phyloP scores from a whole-genome alignment of 2,113 vertebrate genomes.

The Ondatra zibethicus region DNA sequence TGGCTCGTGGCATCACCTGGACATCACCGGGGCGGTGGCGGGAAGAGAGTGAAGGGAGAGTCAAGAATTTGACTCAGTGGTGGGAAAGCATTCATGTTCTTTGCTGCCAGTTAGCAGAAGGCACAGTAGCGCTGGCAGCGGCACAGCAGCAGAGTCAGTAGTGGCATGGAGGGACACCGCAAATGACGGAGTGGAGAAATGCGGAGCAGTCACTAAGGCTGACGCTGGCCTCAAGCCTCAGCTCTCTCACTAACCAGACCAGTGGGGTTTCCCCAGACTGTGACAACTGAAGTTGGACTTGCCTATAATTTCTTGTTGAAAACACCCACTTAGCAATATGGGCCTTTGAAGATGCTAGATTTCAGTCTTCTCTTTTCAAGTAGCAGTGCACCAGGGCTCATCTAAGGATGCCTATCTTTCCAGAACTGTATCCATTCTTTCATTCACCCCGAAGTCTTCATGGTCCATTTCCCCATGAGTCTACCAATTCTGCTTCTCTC shows the following conservation, averaged over 20 bases:
- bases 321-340: neutral
- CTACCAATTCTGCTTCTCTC: neutral
- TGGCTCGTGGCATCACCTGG: neutral
- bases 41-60: neutral
- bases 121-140: too few species aligned
- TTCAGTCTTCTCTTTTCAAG: neutral
- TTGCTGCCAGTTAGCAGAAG: neutral
- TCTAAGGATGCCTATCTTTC: neutral
- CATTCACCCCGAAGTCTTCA: neutral
- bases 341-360: neutral
- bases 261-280: neutral
- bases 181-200: neutral
- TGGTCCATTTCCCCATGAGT: neutral
- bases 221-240: neutral
- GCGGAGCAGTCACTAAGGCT: neutral
- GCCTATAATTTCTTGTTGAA: neutral
- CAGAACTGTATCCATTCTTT: neutral
- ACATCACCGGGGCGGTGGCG: rapidly evolving
- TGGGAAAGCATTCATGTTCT: neutral
- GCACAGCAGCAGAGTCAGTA: neutral
- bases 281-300: neutral
- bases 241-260: neutral
- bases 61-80: neutral
- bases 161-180: neutral
- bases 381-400: neutral